Base-by-base conservation (phyloP, 2,113 vertebrate species). In the Callionymus lyra region DNA sequence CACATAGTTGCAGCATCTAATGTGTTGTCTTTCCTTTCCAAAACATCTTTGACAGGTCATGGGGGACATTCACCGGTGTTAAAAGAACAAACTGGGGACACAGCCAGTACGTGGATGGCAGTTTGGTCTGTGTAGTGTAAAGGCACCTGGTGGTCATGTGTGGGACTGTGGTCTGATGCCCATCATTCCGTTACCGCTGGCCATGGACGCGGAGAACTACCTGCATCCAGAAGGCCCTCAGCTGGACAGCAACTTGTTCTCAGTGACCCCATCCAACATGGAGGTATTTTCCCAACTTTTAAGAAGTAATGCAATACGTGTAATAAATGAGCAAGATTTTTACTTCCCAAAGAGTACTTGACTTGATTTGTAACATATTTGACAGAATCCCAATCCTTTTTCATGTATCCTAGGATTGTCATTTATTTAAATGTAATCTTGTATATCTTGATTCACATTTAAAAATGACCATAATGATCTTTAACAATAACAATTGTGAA, bases 141-240 rank as follows among this genome's bases (percentile, higher is more conserved):
- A 65, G 59, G 76, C 60, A 59, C 63, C 56, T 68, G 49, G 65
- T 65, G 59, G 69, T 75, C 69, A 83, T 85, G 83, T 72, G 67
- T 61, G 46, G 57, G 49, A 60, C 71, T 56, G 60, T 47, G 72
- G 66, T 78, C 82, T 85, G 76, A 88, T 87, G 84, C 79, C 77
- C 54, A 82, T 65, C 67, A 76, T 85, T 53, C 77, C 74, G 58
- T 77, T 77, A 75, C 68, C 78, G 35, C 72, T 79, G 76, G 83
- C 69, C 79, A 88, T 88, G 86, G 85, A 88, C 66, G 79, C 78
- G 83, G 83, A 85, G 74, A 82, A 82, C 75, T 85, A 80, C 77
- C 74, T 84, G 69, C 83, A 82, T 79, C 80, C 82, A 53, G 84
- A 85, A 50, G 82, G 80, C 53, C 72, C 80, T 47, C 84, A 82